Conservation (phyloP, 92 coral and sea anemone species). For the Scolanthus callimorphus region DNA sequence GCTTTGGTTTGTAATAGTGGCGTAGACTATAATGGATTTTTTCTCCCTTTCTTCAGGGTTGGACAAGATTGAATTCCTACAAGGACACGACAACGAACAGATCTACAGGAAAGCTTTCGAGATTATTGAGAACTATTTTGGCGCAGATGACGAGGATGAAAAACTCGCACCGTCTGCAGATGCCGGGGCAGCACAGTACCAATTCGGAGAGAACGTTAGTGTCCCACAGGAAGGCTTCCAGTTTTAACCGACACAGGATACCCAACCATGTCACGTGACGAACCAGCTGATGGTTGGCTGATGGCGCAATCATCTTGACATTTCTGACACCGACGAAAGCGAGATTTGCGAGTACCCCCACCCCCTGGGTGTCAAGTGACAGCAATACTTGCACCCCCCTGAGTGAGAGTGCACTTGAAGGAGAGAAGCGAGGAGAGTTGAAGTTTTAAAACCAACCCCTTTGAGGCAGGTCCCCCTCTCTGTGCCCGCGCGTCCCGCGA, state of each 20-base stretch:
- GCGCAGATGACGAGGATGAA: slow-evolving; percentile 94
- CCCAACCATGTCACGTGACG: neutral
- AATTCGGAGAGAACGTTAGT: slow-evolving; percentile 70
- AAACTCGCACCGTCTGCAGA: slow-evolving; percentile 80
- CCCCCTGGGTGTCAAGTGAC: neutral
- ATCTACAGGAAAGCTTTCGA: slow-evolving; percentile 96
- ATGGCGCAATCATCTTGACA: neutral
- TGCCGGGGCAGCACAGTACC: slow-evolving; percentile 73
- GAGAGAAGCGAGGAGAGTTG: no score
- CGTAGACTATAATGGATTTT: neutral
- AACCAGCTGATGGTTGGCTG: neutral
- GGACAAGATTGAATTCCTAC: slow-evolving; percentile 97
- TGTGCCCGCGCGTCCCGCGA: no score
- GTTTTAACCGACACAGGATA: slow-evolving; percentile 36
- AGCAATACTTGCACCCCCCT: neutral
- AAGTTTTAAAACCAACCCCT: no score
- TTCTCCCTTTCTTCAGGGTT: slow-evolving; percentile 44
- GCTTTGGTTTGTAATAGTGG: no score
- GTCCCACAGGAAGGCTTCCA: slow-evolving; percentile 92
- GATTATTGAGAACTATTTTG: slow-evolving; percentile 88
- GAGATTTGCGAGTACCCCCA: neutral
- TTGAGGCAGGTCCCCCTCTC: no score
- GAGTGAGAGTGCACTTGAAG: neutral
- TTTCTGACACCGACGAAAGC: no score
- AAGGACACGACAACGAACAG: slow-evolving; percentile 97